phyloP scores from a whole-genome alignment of 2,888 invertebrate genomes.

The Tenthredo mesomela region DNA sequence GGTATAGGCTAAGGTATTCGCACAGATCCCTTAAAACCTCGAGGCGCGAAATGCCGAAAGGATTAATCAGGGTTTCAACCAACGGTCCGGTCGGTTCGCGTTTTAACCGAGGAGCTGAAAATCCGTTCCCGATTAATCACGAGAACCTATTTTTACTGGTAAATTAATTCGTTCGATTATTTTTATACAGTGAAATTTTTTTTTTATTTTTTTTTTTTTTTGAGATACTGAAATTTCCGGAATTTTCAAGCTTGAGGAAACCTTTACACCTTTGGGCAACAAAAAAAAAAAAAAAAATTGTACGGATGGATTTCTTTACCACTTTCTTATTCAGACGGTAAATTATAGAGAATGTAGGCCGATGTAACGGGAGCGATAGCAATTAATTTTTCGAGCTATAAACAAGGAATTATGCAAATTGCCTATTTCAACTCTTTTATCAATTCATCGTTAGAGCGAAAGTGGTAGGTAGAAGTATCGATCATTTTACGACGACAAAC shows the following conservation, averaged over 20 bases:
- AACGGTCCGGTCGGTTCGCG: background rate
- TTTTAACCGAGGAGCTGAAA: background rate
- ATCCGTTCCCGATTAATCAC: background rate
- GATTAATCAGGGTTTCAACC: slow-evolving; percentile 32
- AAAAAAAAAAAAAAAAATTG: no score
- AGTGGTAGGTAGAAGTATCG: slow-evolving; percentile 22
- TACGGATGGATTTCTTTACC: background rate
- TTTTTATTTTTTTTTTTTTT: background rate
- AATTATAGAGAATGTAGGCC: slow-evolving; percentile 13
- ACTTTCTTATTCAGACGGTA: background rate
- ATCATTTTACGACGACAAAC: slow-evolving; percentile 13
- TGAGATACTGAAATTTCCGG: no score
- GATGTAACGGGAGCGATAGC: slow-evolving; percentile 24
- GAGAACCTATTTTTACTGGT: background rate
- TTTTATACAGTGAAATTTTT: background rate
- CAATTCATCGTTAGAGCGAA: slow-evolving; percentile 37
- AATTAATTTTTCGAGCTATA: slow-evolving; percentile 44
- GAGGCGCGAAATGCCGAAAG: slow-evolving; percentile 21
- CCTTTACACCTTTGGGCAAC: background rate
- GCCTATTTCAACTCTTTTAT: slow-evolving; percentile 31
- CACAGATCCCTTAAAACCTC: slow-evolving; percentile 1
- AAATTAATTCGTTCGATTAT: background rate
- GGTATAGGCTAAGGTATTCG: background rate
- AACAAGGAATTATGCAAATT: slow-evolving; percentile 43
- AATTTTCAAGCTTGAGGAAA: no score